phyloP scores from a whole-genome alignment of 1,140 invertebrate genomes.

The Lordiphosa clarofinis region DNA sequence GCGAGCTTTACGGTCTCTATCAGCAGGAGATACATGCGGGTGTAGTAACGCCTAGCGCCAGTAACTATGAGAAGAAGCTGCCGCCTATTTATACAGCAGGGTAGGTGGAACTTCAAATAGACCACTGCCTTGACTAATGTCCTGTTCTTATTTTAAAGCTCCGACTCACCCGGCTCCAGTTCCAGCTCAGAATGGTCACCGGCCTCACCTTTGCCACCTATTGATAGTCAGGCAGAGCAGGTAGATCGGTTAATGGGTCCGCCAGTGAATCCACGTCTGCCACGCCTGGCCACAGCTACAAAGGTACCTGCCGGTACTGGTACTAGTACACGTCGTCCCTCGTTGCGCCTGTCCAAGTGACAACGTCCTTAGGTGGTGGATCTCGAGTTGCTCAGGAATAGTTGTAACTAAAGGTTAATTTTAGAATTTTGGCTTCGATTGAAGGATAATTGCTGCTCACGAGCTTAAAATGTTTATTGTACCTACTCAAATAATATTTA shows the following conservation, averaged over 20 bases:
- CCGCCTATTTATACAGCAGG: conserved; percentile 78
- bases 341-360: conserved; percentile 44
- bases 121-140: not conserved
- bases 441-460: not conserved
- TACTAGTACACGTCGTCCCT: conserved; percentile 33
- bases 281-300: conserved; percentile 45
- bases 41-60: conserved; percentile 61
- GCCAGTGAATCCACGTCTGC: conserved; percentile 69
- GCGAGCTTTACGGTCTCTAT: conserved; percentile 92
- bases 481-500: not conserved
- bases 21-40: conserved; percentile 91
- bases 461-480: conserved; percentile 31
- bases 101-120: conserved; percentile 32
- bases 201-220: conserved; percentile 68
- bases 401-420: conserved; percentile 39
- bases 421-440: conserved; percentile 5
- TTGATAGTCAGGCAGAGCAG: conserved; percentile 56
- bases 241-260: conserved; percentile 75
- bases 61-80: conserved; percentile 71
- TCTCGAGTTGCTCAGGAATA: conserved; percentile 59
- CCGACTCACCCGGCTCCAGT: conserved; percentile 77
- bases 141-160: conserved; percentile 32
- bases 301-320: conserved; percentile 12
- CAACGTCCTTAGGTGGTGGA: conserved; percentile 5
- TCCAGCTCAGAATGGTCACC: conserved; percentile 79